phyloP scores from a whole-genome alignment of 2,113 vertebrate genomes.

The Candoia aspera region DNA sequence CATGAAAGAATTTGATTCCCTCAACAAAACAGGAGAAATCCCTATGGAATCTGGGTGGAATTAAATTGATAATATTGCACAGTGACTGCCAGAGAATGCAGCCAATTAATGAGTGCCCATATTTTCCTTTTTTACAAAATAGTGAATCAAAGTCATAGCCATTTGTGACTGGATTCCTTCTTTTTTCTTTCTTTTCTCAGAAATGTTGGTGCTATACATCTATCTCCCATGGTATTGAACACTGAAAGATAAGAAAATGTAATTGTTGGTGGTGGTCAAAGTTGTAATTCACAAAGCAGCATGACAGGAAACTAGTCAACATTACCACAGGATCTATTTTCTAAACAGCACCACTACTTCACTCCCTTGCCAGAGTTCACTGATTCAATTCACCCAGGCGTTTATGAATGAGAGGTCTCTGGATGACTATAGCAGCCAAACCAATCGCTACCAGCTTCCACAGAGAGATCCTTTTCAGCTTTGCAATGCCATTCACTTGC shows the following conservation, averaged over 20 bases:
- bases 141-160: background rate
- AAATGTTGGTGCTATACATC: background rate
- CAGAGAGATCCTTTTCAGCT: background rate
- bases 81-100: background rate
- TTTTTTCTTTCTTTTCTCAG: background rate
- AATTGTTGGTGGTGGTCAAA: background rate
- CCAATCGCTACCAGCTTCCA: background rate
- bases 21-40: background rate
- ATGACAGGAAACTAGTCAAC: background rate
- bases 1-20: conserved; percentile 13
- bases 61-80: background rate
- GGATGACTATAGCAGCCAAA: background rate
- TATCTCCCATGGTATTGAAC: background rate
- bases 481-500: background rate
- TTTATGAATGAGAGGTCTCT: background rate
- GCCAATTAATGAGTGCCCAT: background rate
- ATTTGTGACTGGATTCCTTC: background rate
- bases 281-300: conserved; percentile 15
- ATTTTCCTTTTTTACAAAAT: background rate
- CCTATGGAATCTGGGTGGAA: background rate
- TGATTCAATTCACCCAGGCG: background rate
- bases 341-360: background rate
- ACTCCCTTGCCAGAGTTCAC: background rate
- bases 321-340: background rate
- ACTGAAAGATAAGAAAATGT: background rate